Conservation (phyloP, 2,888 invertebrate genomes). For the Hydrotaea cyrtoneurina region DNA sequence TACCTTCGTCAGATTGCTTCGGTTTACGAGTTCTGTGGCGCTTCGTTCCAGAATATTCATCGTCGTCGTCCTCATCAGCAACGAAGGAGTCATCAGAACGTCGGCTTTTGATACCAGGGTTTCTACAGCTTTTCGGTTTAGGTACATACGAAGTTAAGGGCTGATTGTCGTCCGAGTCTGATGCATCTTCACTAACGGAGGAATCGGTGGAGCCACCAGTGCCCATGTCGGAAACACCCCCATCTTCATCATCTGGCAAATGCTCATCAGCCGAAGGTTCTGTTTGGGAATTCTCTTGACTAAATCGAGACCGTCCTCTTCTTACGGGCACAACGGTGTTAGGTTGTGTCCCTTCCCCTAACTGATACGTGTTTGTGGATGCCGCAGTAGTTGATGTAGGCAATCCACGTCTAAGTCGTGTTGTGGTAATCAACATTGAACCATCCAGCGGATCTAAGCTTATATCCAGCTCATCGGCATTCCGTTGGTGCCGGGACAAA, state of each 20-base stretch:
- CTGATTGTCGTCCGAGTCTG: slow-evolving; percentile 80
- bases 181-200: slow-evolving; percentile 73
- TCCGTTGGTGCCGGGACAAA: slow-evolving; percentile 80
- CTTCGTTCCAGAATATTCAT: slow-evolving; percentile 68
- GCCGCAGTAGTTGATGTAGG: slow-evolving; percentile 73
- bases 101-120: slow-evolving; percentile 59
- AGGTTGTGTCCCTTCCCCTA: slow-evolving; percentile 42
- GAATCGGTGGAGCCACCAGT: slow-evolving; percentile 75
- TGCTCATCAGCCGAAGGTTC: slow-evolving; percentile 70
- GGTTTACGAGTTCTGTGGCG: slow-evolving; percentile 55
- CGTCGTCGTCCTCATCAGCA: slow-evolving; percentile 75
- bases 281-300: slow-evolving; percentile 75
- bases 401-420: slow-evolving; percentile 74
- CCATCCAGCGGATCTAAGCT: slow-evolving; percentile 74
- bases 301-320: slow-evolving; percentile 74
- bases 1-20: slow-evolving; percentile 42
- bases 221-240: slow-evolving; percentile 76
- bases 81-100: slow-evolving; percentile 71
- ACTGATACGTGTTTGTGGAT: slow-evolving; percentile 54
- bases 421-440: slow-evolving; percentile 69
- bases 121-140: slow-evolving; percentile 67
- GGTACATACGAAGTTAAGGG: slow-evolving; percentile 81
- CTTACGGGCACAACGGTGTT: slow-evolving; percentile 58
- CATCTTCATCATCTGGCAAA: slow-evolving; percentile 70
- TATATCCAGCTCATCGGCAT: slow-evolving; percentile 78